Percentiles rank a stretch among this genome's conserved stretches.
Evolutionary conservation across 2,888 invertebrate genomes (phyloP).

Genomic region (Physocephala rufipes): DNA sequence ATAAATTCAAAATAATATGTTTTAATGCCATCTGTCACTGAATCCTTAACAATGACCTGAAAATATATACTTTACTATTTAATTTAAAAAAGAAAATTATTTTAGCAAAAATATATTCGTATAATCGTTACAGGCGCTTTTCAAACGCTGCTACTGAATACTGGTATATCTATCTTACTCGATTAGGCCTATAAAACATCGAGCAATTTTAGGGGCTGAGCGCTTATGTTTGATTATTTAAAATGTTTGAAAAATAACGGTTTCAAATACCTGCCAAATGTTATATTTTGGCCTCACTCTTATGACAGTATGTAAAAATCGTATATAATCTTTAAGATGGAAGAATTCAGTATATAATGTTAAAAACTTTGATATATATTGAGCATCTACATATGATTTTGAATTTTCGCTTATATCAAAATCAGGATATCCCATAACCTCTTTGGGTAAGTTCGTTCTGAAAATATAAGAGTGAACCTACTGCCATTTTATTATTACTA

Average conservation of each 20-base stretch:
- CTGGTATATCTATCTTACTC: no score
- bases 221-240: no score
- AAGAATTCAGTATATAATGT: slow-evolving; percentile 1
- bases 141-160: no score
- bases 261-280: slow-evolving; percentile 6
- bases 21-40: slow-evolving; percentile 51
- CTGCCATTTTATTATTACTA: neutral
- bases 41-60: slow-evolving; percentile 46
- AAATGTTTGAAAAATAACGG: no score
- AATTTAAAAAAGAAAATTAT: no score
- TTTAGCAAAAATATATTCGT: no score
- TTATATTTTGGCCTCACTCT: slow-evolving; percentile 2
- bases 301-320: slow-evolving; percentile 14
- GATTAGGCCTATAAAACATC: no score
- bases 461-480: neutral
- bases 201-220: no score
- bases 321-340: slow-evolving; percentile 6
- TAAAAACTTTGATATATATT: slow-evolving; percentile 10
- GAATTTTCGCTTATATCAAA: neutral
- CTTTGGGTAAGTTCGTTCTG: slow-evolving; percentile 25
- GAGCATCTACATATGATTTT: slow-evolving; percentile 15
- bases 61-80: no score
- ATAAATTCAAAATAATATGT: slow-evolving; percentile 77
- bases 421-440: slow-evolving; percentile 28
- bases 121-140: no score